Conservation (phyloP, 2,797 vertebrate species). For the Hemitrygon akajei region DNA sequence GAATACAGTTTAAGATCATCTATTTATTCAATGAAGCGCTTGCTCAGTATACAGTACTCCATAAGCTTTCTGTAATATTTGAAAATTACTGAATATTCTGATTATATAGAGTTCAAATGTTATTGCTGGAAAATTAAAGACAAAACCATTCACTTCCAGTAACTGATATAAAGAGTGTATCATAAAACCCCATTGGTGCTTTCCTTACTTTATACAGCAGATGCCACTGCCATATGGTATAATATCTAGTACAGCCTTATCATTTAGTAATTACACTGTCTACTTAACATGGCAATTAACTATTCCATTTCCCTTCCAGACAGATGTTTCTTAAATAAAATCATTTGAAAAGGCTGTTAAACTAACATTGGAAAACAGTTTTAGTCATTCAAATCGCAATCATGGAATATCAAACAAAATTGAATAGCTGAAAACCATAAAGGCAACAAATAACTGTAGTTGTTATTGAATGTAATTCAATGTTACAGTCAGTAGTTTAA, state of each 20-base stretch:
- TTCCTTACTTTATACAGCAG: constrained; percentile 7
- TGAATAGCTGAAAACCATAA: neutral
- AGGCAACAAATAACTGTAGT: neutral
- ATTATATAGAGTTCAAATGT: neutral
- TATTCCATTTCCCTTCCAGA: neutral
- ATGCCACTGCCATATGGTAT: constrained; percentile 33
- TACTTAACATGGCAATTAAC: constrained; percentile 32
- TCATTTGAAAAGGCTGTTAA: neutral
- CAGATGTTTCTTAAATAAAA: constrained; percentile 32
- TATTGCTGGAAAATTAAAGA: neutral
- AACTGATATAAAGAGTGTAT: constrained; percentile 5
- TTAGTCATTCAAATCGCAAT: neutral
- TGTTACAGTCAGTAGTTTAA: neutral
- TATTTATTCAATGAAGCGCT: neutral
- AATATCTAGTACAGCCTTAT: neutral
- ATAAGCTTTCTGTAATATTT: neutral
- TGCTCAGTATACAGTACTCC: neutral
- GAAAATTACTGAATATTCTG: too few species aligned
- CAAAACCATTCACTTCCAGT: neutral
- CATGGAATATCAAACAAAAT: neutral
- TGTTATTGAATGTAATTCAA: neutral
- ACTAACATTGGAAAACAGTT: neutral
- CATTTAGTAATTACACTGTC: constrained; percentile 26
- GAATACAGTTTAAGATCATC: neutral
- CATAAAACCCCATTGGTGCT: neutral